Conservation (phyloP, 2,888 invertebrate species). For the Epinotia bilunana region DNA sequence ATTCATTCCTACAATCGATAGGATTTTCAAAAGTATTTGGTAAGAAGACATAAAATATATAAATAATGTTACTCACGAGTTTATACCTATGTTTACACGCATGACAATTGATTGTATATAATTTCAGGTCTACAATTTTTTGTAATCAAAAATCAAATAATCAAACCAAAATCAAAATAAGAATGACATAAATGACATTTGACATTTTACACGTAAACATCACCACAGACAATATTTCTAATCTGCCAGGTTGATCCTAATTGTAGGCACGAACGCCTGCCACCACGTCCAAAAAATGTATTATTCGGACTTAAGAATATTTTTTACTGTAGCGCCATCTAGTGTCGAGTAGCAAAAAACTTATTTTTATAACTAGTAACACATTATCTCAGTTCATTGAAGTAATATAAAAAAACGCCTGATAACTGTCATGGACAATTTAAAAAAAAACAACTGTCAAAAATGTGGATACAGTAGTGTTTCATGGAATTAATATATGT, state of each 20-base stretch:
- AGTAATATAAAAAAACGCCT: slow-evolving; percentile 17
- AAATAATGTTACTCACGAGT: slow-evolving; percentile 4
- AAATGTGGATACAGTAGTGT: not conserved
- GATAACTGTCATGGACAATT: slow-evolving; percentile 23
- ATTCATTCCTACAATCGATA: not conserved
- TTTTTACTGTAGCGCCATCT: slow-evolving; percentile 12
- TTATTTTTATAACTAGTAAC: not conserved
- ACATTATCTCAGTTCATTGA: not conserved
- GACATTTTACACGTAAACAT: slow-evolving; percentile 41
- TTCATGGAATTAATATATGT: not conserved
- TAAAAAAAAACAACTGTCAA: not conserved
- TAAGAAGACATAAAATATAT: not conserved
- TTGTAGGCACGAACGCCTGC: not conserved
- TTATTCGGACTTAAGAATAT: slow-evolving; percentile 1
- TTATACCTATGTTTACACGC: not conserved
- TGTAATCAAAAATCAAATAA: not conserved
- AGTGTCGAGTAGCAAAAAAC: slow-evolving; percentile 15
- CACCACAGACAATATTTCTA: slow-evolving; percentile 21
- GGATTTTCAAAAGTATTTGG: not conserved
- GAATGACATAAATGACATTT: slow-evolving; percentile 35
- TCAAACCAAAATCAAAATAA: slow-evolving; percentile 34
- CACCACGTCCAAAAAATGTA: not conserved
- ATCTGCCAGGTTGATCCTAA: not conserved
- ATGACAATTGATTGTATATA: slow-evolving; percentile 7
- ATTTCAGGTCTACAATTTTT: not conserved